Evolutionary conservation across 2,113 vertebrate species (phyloP).

Genomic region (Hippocampus abdominalis): DNA sequence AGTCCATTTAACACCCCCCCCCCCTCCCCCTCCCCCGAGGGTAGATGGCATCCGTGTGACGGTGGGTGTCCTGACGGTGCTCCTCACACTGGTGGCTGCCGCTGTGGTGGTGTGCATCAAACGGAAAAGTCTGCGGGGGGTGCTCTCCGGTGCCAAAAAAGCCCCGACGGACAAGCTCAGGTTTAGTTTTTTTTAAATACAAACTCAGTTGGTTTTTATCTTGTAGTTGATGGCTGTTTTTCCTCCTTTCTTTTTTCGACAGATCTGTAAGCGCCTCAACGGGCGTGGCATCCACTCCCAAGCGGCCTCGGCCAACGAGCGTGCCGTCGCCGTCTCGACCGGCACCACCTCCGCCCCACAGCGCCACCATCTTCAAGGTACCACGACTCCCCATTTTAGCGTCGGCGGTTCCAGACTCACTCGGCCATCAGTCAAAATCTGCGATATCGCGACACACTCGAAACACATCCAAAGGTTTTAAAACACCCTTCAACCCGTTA

Average conservation of each 20-base stretch:
- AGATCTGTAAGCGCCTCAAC: slow-evolving; percentile 66
- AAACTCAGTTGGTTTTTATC: neutral
- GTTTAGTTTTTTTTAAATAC: slow-evolving; percentile 49
- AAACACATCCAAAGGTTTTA: no score
- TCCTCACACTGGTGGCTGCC: slow-evolving; percentile 77
- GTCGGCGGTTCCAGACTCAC: no score
- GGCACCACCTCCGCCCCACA: slow-evolving; percentile 50
- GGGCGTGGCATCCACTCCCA: slow-evolving; percentile 40
- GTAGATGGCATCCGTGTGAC: slow-evolving; percentile 78
- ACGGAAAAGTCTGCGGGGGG: slow-evolving; percentile 77
- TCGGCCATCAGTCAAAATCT: no score
- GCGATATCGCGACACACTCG: no score
- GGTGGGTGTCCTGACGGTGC: slow-evolving; percentile 76
- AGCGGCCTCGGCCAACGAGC: slow-evolving; percentile 41
- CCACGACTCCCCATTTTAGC: neutral
- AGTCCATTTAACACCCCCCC: neutral
- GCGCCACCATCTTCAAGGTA: slow-evolving; percentile 70
- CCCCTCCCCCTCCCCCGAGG: neutral
- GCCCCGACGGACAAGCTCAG: slow-evolving; percentile 88
- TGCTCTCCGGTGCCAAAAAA: slow-evolving; percentile 83
- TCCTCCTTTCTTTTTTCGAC: slow-evolving; percentile 4
- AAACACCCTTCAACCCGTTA: neutral
- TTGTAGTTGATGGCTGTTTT: neutral
- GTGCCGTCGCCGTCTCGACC: slow-evolving; percentile 48
- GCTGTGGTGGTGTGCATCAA: slow-evolving; percentile 81